phyloP scores from a whole-genome alignment of 2,888 invertebrate species.

The Molorchus minor region DNA sequence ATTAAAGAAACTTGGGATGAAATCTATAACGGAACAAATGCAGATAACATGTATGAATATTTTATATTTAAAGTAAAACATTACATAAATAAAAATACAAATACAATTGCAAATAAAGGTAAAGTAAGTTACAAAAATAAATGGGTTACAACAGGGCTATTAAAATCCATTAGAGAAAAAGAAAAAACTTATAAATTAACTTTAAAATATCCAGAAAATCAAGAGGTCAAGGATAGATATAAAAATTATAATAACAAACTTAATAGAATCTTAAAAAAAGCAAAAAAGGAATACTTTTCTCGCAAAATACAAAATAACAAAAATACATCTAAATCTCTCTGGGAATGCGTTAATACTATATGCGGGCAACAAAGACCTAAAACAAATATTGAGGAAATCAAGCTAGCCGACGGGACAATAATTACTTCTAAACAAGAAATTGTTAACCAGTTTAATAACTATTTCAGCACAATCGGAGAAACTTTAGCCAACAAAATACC shows the following conservation, averaged over 20 bases:
- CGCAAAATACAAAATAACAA: neutral
- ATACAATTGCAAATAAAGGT: neutral
- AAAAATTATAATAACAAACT: slow-evolving; percentile 1
- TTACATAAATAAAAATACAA: neutral
- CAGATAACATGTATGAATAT: neutral
- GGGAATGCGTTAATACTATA: neutral
- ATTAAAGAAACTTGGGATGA: too few species aligned
- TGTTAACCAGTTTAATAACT: neutral
- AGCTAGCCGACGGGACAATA: neutral
- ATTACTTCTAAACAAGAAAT: neutral
- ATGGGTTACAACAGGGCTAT: neutral
- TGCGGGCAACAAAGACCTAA: too few species aligned
- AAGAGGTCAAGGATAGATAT: neutral
- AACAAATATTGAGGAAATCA: too few species aligned
- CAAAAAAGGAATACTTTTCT: neutral
- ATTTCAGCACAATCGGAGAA: neutral
- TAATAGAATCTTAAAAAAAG: neutral
- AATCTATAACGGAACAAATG: neutral
- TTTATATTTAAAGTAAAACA: neutral
- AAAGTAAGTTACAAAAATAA: neutral
- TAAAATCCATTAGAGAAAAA: neutral
- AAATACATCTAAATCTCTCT: neutral
- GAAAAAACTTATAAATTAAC: neutral
- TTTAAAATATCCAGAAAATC: neutral
- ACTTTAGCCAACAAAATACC: neutral